These are phyloP conservation scores for Mesoligia furuncula DNA, from an alignment of 2,888 invertebrate genomes.

Conservation along the genomic window DNA sequence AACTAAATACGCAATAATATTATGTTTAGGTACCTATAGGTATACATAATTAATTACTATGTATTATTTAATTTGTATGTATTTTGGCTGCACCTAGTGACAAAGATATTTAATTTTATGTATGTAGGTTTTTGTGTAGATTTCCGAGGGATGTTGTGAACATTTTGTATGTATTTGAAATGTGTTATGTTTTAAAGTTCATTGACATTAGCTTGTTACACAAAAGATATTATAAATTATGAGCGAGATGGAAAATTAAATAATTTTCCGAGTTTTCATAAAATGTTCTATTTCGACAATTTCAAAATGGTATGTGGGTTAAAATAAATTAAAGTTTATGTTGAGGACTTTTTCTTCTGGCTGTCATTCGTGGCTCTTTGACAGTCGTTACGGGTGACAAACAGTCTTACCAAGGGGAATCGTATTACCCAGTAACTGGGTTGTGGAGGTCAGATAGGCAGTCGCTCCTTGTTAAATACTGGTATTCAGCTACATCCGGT, in stretches of 20 bases:
- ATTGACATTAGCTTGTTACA: constrained; percentile 20
- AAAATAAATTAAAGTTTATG: not conserved
- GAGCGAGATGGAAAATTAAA: not conserved
- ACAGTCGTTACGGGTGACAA: too few relatives aligned
- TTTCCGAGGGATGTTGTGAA: not conserved
- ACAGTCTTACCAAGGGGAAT: too few relatives aligned
- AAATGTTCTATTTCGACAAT: not conserved
- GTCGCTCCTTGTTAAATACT: too few relatives aligned
- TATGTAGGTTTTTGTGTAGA: not conserved
- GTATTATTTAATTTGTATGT: not conserved
- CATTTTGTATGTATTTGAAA: not conserved
- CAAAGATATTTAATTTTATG: constrained; percentile 1
- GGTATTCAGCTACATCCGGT: too few relatives aligned
- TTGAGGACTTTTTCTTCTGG: not conserved
- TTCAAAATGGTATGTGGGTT: not conserved
- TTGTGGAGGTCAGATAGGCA: too few relatives aligned
- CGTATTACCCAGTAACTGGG: too few relatives aligned
- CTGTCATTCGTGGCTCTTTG: too few relatives aligned
- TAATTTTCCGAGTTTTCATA: not conserved
- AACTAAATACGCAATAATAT: constrained; percentile 31
- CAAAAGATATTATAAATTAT: not conserved
- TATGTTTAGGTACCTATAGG: constrained; percentile 7
- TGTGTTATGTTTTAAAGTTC: constrained; percentile 19
- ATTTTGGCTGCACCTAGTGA: not conserved
- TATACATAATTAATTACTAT: constrained; percentile 6